Conservation (phyloP, 2,888 invertebrate species). For the Julus scanicus region DNA sequence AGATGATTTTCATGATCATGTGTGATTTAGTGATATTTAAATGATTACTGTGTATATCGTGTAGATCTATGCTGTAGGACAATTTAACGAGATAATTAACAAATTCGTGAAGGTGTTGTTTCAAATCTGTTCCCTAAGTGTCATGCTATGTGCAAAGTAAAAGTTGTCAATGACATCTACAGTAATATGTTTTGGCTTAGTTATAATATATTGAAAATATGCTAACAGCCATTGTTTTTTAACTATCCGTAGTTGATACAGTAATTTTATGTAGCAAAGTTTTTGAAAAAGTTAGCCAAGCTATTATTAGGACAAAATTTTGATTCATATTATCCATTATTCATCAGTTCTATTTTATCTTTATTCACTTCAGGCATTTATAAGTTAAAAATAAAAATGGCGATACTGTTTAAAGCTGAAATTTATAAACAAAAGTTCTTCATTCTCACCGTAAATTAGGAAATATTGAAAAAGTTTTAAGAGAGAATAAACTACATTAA, state of each 20-base stretch:
- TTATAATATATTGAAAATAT: too few relatives aligned
- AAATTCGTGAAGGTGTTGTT: not conserved
- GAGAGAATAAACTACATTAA: not conserved
- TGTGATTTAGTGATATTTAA: not conserved
- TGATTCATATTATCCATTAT: too few relatives aligned
- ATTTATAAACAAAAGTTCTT: too few relatives aligned
- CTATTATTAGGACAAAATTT: too few relatives aligned
- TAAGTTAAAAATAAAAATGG: not conserved
- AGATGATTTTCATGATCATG: not conserved
- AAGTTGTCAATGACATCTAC: not conserved
- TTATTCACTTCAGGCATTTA: too few relatives aligned
- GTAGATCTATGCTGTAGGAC: conserved; percentile 51
- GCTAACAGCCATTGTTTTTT: too few relatives aligned
- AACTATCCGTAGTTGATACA: too few relatives aligned
- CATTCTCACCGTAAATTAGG: too few relatives aligned
- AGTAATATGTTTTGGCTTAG: not conserved
- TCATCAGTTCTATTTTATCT: too few relatives aligned
- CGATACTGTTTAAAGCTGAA: not conserved
- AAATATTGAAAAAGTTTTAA: too few relatives aligned
- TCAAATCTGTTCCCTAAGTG: not conserved
- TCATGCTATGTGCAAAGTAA: not conserved
- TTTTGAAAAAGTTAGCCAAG: too few relatives aligned
- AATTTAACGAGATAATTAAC: conserved; percentile 20
- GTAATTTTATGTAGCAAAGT: too few relatives aligned
- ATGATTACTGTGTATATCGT: not conserved